Evolutionary conservation across 2,797 vertebrate genomes (phyloP).

Genomic region (Potorous gilbertii): DNA sequence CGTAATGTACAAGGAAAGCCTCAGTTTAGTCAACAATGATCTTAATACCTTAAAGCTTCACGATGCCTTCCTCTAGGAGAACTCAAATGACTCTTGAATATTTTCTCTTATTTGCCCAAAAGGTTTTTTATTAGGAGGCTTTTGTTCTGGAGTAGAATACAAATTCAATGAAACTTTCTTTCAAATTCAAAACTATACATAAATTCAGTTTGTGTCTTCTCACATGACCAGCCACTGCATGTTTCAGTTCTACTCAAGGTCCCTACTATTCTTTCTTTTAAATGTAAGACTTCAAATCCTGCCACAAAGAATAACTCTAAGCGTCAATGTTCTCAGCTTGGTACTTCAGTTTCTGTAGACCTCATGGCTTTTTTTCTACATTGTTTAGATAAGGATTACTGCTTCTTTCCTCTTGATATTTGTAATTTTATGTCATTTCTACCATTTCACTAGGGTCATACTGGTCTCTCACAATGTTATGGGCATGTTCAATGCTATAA

Average conservation of each 20-base stretch:
- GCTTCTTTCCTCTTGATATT: neutral
- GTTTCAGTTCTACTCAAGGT: slow-evolving; percentile 32
- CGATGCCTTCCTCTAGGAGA: slow-evolving; percentile 51
- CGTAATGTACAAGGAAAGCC: slow-evolving; percentile 44
- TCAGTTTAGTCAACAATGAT: slow-evolving; percentile 58
- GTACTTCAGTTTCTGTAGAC: slow-evolving; percentile 15
- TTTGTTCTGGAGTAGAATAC: slow-evolving; percentile 29
- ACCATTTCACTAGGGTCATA: neutral
- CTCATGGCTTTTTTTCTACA: neutral
- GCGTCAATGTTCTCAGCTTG: neutral
- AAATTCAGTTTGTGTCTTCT: slow-evolving; percentile 32
- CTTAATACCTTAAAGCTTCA: slow-evolving; percentile 67
- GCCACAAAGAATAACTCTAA: neutral
- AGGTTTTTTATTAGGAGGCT: slow-evolving; percentile 16
- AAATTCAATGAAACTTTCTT: slow-evolving; percentile 53
- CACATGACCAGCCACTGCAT: slow-evolving; percentile 24
- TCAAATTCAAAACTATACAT: slow-evolving; percentile 50
- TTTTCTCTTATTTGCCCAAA: slow-evolving; percentile 24
- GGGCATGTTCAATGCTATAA: neutral
- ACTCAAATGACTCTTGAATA: slow-evolving; percentile 46
- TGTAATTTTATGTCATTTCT: neutral
- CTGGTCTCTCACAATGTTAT: neutral
- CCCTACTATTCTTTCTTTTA: neutral
- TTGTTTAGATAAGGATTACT: neutral
- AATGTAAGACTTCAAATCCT: neutral